phyloP scores from a whole-genome alignment of 2,797 vertebrate genomes.

The Furcifer pardalis region DNA sequence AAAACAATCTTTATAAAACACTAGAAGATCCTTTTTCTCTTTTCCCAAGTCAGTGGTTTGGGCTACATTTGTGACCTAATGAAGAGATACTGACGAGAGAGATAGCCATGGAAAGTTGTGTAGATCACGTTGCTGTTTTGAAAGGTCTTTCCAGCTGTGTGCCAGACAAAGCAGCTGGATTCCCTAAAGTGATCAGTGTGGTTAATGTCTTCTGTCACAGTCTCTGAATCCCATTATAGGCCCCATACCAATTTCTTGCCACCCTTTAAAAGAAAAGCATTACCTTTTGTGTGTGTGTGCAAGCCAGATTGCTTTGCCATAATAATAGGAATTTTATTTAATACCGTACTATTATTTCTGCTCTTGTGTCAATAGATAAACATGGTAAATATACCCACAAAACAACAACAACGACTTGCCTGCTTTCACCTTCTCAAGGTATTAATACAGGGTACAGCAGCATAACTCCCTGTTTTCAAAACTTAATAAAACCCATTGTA shows the following conservation, averaged over 20 bases:
- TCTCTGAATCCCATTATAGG: neutral
- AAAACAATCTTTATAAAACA: neutral
- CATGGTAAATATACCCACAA: slow-evolving; percentile 5
- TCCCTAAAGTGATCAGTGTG: neutral
- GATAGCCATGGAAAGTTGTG: neutral
- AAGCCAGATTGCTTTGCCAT: neutral
- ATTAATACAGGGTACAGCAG: no score
- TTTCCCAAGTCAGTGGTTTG: neutral
- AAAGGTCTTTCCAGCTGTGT: neutral
- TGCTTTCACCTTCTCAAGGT: slow-evolving; percentile 54
- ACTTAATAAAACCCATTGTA: no score
- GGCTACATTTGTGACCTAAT: slow-evolving; percentile 12
- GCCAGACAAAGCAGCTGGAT: slow-evolving; percentile 5
- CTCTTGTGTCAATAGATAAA: slow-evolving; percentile 59
- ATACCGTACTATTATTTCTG: slow-evolving; percentile 30
- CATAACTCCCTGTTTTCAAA: no score
- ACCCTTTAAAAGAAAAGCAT: neutral
- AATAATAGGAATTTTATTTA: neutral
- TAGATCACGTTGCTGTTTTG: neutral
- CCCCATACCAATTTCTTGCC: neutral
- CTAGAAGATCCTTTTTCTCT: neutral
- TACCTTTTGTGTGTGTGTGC: neutral
- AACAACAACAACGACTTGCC: no score
- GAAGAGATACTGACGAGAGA: neutral
- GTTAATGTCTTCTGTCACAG: slow-evolving; percentile 4